phyloP scores from a whole-genome alignment of 1,140 invertebrate species.

The Bombus sylvicola region DNA sequence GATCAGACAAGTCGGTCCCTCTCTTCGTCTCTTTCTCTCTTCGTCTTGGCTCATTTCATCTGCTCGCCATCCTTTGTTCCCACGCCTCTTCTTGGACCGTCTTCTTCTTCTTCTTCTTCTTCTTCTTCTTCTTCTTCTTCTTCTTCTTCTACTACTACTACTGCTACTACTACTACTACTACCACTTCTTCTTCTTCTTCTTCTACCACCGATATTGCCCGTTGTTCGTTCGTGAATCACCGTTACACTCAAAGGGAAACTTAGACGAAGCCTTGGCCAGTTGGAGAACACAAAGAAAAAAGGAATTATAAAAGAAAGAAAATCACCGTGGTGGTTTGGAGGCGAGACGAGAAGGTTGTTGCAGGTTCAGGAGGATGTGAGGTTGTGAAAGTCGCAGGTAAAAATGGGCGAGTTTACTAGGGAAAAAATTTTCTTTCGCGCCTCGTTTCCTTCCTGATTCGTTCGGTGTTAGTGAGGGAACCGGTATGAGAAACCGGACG shows the following conservation, averaged over 20 bases:
- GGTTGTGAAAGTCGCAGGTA: conserved; percentile 47
- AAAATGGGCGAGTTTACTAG: conserved; percentile 39
- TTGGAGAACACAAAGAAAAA: conserved; percentile 31
- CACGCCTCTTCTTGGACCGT: conserved; percentile 68
- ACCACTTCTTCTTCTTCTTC: background rate
- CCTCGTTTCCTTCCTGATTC: conserved; percentile 2
- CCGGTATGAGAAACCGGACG: background rate
- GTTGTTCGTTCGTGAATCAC: conserved; percentile 74
- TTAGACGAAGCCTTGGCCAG: conserved; percentile 41
- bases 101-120: conserved; percentile 24
- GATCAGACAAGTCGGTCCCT: conserved; percentile 39
- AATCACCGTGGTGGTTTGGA: conserved; percentile 47
- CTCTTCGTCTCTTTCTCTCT: conserved; percentile 13
- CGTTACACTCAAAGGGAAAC: conserved; percentile 74
- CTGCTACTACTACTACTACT: too few species aligned
- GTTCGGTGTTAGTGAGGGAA: background rate
- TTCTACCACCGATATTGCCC: conserved; percentile 55
- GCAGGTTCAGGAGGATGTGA: conserved; percentile 39
- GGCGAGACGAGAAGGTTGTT: conserved; percentile 41
- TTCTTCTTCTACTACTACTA: background rate
- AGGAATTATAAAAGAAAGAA: conserved; percentile 40
- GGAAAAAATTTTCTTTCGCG: conserved; percentile 8
- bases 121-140: conserved; percentile 29
- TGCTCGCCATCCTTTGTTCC: conserved; percentile 77
- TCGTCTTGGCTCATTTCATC: conserved; percentile 30